Percentiles rank a stretch among this genome's conserved stretches.
These are phyloP conservation scores for Paramormyrops hopkinsi DNA, from an alignment of 2,797 vertebrate species.

Conservation along the genomic window DNA sequence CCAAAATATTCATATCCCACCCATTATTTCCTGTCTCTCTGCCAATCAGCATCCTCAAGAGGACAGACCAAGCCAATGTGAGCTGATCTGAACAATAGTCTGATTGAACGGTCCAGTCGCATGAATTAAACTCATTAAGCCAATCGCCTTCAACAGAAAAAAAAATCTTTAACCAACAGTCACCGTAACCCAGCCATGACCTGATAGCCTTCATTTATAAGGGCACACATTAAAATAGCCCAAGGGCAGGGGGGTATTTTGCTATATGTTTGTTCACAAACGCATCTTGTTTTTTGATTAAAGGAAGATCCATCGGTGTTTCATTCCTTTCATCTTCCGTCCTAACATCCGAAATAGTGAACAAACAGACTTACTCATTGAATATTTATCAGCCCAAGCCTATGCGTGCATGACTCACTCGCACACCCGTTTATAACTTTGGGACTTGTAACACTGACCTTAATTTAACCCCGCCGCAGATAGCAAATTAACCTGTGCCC, in stretches of 20 bases:
- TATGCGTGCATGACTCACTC: slow-evolving; percentile 72
- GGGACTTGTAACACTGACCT: slow-evolving; percentile 76
- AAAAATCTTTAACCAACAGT: not conserved
- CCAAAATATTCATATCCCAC: not conserved
- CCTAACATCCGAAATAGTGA: slow-evolving; percentile 44
- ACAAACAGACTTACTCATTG: slow-evolving; percentile 54
- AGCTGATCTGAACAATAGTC: not conserved
- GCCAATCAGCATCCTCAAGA: not conserved
- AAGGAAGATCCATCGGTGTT: slow-evolving; percentile 30
- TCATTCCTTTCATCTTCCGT: slow-evolving; percentile 31
- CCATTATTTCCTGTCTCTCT: not conserved
- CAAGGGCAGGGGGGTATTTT: not conserved
- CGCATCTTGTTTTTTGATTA: not conserved
- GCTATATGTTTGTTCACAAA: not conserved
- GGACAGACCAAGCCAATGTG: not conserved
- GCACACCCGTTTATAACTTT: slow-evolving; percentile 78
- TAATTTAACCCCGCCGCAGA: slow-evolving; percentile 75
- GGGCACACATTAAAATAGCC: not conserved
- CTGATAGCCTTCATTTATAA: not conserved
- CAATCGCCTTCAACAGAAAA: not conserved
- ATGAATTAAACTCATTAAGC: not conserved
- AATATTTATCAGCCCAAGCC: slow-evolving; percentile 75
- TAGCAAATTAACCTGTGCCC: slow-evolving; percentile 80
- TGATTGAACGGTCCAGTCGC: not conserved
- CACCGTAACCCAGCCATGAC: not conserved